Percentiles rank a stretch among this genome's conserved stretches.
Evolutionary conservation across 2,113 vertebrate genomes (phyloP).

Genomic region (Zosterops pallidus): DNA sequence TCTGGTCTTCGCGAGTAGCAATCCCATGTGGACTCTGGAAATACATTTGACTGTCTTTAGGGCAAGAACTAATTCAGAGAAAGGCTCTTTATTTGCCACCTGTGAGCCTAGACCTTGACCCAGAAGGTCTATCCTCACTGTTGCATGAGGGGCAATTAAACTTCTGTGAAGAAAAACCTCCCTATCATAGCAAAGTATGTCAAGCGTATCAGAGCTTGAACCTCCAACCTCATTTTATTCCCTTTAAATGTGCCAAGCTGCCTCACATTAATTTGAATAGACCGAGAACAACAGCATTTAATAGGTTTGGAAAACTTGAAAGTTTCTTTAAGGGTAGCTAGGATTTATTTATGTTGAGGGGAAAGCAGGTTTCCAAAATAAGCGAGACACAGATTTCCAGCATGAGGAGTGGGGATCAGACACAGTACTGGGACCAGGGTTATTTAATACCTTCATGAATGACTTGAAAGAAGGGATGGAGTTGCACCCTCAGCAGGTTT

Average conservation of each 20-base stretch:
- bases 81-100: constrained; percentile 1
- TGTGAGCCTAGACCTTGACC: constrained; percentile 5
- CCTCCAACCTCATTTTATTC: not conserved
- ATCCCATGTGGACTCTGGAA: not conserved
- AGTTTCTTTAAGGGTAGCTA: not conserved
- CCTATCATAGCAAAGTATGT: constrained; percentile 1
- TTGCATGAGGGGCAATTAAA: constrained; percentile 39
- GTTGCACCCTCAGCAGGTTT: too few relatives aligned
- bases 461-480: not conserved
- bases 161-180: not conserved
- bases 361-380: not conserved
- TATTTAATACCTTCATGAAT: not conserved
- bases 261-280: not conserved
- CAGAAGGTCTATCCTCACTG: not conserved
- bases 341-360: not conserved
- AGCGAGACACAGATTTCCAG: not conserved
- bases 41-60: not conserved
- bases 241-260: not conserved
- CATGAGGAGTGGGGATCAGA: fast-evolving
- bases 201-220: not conserved
- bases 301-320: not conserved
- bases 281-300: not conserved
- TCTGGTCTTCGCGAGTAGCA: not conserved
- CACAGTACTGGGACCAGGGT: not conserved
- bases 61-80: constrained; percentile 8